Evolutionary conservation across 2,797 vertebrate species (phyloP), one percentile per base, ranked within the genome.

Genomic region (Mus minutoides): DNA sequence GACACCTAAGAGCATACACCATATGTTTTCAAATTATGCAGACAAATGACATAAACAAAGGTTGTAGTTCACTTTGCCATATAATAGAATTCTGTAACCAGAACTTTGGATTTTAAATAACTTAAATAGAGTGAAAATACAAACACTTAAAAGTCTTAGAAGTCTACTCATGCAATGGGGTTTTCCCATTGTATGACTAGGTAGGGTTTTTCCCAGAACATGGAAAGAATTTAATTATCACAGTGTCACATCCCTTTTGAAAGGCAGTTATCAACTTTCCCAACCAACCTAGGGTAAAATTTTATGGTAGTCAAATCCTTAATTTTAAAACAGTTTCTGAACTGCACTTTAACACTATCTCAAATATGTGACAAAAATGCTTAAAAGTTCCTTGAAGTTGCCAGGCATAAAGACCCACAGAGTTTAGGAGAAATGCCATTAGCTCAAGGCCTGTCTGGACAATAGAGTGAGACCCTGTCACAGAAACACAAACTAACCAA

Each of bases 261-360:
- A 83, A 83, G 58, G 26, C 4, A 43, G 64, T 94, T 90, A 67
- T 91, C 71, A 93, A 16, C 52, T 93, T 94, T 94, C 10, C 29
- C 67, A 54, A 40, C 58, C 46, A 93, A 88, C 49, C 67, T n/a
- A 82, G 34, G 60, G 37, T 94, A 64, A 94, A 14, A 93, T 80
- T 91, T 92, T 77, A 91, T 69, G 19, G 56, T 78, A 49, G 60
- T 54, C 80, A 93, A 60, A 90, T 77, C 46, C 22, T 93, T 92
- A 94, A 95, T 95, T 95, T 94, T 91, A 82, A 97, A 96, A 90
- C 78, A 95, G 88, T 90, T 95, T 11, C 22, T 90, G 7, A 54
- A 22, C 52, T 96, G 22, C 93, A 95, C 46, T 97, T 96, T 91
- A 87, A 64, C 58, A 83, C 56, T 86, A 79, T 54, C 56, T 95